These are phyloP conservation scores for Nematolebias whitei DNA, from an alignment of 2,113 vertebrate species.

Conservation along the genomic window DNA sequence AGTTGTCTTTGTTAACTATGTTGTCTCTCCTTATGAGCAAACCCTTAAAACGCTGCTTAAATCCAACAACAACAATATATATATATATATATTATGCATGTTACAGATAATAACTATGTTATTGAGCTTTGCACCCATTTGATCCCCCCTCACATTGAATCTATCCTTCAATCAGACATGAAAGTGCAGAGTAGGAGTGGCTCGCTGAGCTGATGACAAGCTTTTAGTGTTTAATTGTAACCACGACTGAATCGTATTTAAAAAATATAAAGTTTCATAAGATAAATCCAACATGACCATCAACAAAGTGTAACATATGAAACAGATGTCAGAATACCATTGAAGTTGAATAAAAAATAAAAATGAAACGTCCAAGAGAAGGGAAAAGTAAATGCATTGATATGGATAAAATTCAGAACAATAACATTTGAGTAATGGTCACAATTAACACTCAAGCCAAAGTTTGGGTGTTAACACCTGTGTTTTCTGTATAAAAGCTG, in stretches of 20 bases:
- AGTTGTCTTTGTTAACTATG: too few relatives aligned
- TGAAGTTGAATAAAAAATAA: slow-evolving; percentile 14
- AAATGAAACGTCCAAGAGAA: slow-evolving; percentile 13
- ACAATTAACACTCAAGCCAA: slow-evolving; percentile 6
- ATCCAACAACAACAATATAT: too few relatives aligned
- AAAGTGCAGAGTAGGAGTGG: too few relatives aligned
- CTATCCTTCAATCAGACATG: neutral
- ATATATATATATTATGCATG: too few relatives aligned
- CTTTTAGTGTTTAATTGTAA: neutral
- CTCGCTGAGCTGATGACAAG: slow-evolving; percentile 30
- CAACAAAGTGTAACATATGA: neutral
- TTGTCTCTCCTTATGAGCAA: too few relatives aligned
- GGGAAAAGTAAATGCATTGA: slow-evolving; percentile 6
- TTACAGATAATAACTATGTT: neutral
- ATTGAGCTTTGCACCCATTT: too few relatives aligned
- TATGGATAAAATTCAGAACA: slow-evolving; percentile 7
- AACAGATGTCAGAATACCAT: neutral
- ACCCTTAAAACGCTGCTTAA: too few relatives aligned
- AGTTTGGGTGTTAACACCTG: slow-evolving; percentile 8
- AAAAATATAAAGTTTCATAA: too few relatives aligned
- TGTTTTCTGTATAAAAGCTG: slow-evolving; percentile 49
- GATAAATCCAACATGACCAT: neutral
- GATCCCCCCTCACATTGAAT: neutral
- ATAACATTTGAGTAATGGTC: slow-evolving; percentile 27
- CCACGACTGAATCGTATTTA: too few relatives aligned